These are phyloP conservation scores for Euplagia quadripunctaria DNA, from an alignment of 2,888 invertebrate species.

Conservation along the genomic window DNA sequence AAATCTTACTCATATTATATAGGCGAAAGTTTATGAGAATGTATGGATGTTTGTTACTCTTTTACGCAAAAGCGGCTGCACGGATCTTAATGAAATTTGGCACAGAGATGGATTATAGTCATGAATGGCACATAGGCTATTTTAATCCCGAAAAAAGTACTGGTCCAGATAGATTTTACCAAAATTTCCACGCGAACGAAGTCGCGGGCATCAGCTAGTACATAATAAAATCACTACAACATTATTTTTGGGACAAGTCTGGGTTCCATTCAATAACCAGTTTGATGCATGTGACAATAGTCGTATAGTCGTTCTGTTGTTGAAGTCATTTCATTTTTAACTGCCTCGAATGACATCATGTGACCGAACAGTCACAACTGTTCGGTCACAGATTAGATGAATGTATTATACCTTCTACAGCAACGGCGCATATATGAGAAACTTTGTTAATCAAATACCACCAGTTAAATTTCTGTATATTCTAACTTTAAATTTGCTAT, in stretches of 20 bases:
- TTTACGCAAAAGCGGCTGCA: too few relatives aligned
- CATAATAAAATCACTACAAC: background rate
- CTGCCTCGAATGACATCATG: slow-evolving; percentile 47
- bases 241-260: background rate
- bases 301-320: slow-evolving; percentile 9
- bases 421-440: background rate
- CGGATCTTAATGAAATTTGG: too few relatives aligned
- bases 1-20: background rate
- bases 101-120: too few relatives aligned
- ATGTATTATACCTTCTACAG: slow-evolving; percentile 31
- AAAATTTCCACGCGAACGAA: too few relatives aligned
- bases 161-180: too few relatives aligned
- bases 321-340: slow-evolving; percentile 30
- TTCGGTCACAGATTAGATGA: slow-evolving; percentile 40
- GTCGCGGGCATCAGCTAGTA: too few relatives aligned
- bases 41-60: too few relatives aligned
- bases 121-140: too few relatives aligned
- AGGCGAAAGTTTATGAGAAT: too few relatives aligned
- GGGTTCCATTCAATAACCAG: slow-evolving; percentile 22
- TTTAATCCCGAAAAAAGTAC: too few relatives aligned
- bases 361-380: slow-evolving; percentile 13
- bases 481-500: background rate
- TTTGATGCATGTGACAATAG: slow-evolving; percentile 15
- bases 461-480: background rate
- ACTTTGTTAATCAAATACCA: background rate